A percentile compares a stretch with the other conserved stretches of the same genome.
phyloP scores from a whole-genome alignment of 2,888 invertebrate genomes.

The Fragum sueziense region DNA sequence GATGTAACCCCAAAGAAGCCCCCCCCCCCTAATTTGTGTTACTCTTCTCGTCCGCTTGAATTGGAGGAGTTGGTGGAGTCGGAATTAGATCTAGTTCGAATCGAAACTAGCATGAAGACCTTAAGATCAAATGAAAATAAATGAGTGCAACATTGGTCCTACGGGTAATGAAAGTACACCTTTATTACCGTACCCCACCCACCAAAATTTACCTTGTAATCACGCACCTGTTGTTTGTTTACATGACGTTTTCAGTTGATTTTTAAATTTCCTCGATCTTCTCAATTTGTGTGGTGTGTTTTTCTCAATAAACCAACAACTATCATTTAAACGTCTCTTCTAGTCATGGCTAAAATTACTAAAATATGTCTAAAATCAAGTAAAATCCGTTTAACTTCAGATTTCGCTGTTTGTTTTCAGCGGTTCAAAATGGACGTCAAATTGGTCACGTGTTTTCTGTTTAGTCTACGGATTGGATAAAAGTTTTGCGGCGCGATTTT shows the following conservation, averaged over 20 bases:
- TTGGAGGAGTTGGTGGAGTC: background rate
- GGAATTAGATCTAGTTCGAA: background rate
- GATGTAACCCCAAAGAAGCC: background rate
- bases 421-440: constrained; percentile 68
- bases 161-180: background rate
- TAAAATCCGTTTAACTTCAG: constrained; percentile 4
- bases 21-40: background rate
- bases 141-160: background rate
- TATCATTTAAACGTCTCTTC: no score
- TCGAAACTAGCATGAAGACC: background rate
- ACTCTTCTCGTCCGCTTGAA: background rate
- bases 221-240: constrained; percentile 57
- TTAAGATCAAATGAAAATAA: background rate
- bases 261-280: background rate
- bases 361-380: background rate
- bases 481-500: constrained; percentile 8
- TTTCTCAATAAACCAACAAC: background rate
- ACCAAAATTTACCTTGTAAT: constrained; percentile 23
- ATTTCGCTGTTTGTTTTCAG: constrained; percentile 59
- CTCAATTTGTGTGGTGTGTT: background rate
- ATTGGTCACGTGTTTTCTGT: constrained; percentile 46
- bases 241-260: constrained; percentile 21
- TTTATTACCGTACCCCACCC: constrained; percentile 43
- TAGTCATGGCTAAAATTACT: background rate
- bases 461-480: constrained; percentile 8